A percentile compares a stretch with the other conserved stretches of the same genome.
These are phyloP conservation scores for Pyrrhosoma nymphula DNA, from an alignment of 2,888 invertebrate species.

Conservation along the genomic window DNA sequence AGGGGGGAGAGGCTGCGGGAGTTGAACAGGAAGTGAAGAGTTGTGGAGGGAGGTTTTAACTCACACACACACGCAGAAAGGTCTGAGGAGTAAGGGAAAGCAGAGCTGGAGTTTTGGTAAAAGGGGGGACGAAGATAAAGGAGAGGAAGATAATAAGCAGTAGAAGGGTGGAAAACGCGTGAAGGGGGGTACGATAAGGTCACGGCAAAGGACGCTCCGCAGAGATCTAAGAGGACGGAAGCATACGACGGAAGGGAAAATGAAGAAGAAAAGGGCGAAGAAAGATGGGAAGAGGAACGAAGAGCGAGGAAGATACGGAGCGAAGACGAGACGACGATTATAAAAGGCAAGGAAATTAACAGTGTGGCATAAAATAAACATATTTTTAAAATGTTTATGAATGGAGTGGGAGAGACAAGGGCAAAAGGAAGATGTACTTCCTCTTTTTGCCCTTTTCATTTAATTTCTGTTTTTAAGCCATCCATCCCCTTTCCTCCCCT, in stretches of 20 bases:
- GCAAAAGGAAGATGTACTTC: neutral
- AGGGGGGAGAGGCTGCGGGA: neutral
- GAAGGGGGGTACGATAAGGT: slow-evolving; percentile 10
- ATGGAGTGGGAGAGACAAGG: neutral
- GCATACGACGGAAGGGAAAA: neutral
- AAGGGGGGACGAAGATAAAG: neutral
- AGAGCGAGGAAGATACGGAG: neutral
- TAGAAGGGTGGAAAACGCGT: neutral
- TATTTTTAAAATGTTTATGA: neutral
- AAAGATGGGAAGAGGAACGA: neutral
- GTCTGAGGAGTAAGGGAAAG: neutral
- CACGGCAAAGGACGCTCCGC: neutral
- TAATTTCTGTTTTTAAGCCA: neutral
- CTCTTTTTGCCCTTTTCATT: neutral
- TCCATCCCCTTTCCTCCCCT: neutral
- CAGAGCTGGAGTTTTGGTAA: neutral
- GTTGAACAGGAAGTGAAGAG: neutral
- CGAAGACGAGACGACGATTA: neutral
- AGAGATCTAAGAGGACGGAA: slow-evolving; percentile 6
- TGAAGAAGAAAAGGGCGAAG: neutral
- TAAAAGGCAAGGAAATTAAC: slow-evolving; percentile 29
- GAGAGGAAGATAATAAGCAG: neutral
- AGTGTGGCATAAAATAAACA: slow-evolving; percentile 3
- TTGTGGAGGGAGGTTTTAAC: too few species aligned
- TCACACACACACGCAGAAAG: neutral